Evolutionary conservation across 2,888 invertebrate species (phyloP), one percentile per base, ranked within the genome.

Genomic region (Phoronis australis): DNA sequence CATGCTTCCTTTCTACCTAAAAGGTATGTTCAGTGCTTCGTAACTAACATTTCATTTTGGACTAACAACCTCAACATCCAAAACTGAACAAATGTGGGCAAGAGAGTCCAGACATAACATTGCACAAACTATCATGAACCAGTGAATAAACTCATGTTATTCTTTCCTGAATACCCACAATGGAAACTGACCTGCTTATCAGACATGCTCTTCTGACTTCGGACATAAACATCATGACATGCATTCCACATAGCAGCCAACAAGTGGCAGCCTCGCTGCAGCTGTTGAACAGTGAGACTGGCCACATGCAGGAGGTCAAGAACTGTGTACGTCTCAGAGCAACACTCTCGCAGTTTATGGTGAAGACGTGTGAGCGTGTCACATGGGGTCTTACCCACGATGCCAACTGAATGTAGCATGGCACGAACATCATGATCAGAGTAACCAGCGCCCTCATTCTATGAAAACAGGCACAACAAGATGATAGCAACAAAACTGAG

Each of bases 281-380:
- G 37, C 51, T 60, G 59, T 44, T 60, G 57, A 23, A 54, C 50
- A 21, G 45, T 45, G 50, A 87, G 72, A 59, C 83, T 82, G 0
- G 84, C 82, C 0, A 83, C 82, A 70, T 85, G 85, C 15, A 87
- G 73, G 31, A 89, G 76, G 63, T 86, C 83, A 22, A 82, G 82
- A 38, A 85, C 65, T 12, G 81, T 82, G 20, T 85, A 83, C 61
- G 82, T 81, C 54, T 85, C 85, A 6, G 56, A 44, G 41, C 63
- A 41, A 39, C 50, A 51, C 47, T 56, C 56, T 46, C 45, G 55
- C 40, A 70, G 48, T 18, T 44, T 47, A 12, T 42, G 15, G 42
- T 71, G 66, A 15, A 71, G 47, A 4, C 40, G 41, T 12, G 59
- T 53, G 42, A 71, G 52, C 62, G 63, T 65, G 54, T 65, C 62